Percentiles rank a stretch among this genome's conserved stretches.
These are phyloP conservation scores for Eupleurogrammus muticus DNA, from an alignment of 2,797 vertebrate species.

Conservation along the genomic window DNA sequence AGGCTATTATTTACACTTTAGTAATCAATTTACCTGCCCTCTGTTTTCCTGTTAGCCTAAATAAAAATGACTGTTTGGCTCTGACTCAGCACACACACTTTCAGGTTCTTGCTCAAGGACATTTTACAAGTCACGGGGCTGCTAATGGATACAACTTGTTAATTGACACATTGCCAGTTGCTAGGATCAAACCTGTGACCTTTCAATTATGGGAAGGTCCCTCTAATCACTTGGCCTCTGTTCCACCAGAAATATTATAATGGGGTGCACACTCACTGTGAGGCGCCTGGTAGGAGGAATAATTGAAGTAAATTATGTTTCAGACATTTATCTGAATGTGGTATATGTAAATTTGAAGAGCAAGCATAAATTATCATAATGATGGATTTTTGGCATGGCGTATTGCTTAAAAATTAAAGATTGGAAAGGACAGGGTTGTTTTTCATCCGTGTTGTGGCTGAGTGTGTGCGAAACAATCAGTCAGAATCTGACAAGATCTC, in stretches of 20 bases:
- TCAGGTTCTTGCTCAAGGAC: slow-evolving; percentile 46
- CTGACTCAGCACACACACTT: slow-evolving; percentile 37
- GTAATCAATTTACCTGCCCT: slow-evolving; percentile 28
- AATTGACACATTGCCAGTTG: slow-evolving; percentile 58
- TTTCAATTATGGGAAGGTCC: slow-evolving; percentile 63
- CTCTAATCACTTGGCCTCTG: slow-evolving; percentile 47
- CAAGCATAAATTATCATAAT: slow-evolving; percentile 37
- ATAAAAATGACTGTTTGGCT: slow-evolving; percentile 52
- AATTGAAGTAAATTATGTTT: slow-evolving; percentile 35
- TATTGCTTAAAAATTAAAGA: slow-evolving; percentile 42
- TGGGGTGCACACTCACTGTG: neutral
- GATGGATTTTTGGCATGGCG: slow-evolving; percentile 40
- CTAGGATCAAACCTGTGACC: slow-evolving; percentile 65
- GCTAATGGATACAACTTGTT: slow-evolving; percentile 68
- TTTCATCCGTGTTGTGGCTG: slow-evolving; percentile 16
- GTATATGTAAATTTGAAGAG: slow-evolving; percentile 26
- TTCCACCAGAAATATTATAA: slow-evolving; percentile 22
- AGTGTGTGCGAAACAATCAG: slow-evolving; percentile 38
- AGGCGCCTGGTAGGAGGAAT: neutral
- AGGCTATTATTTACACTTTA: slow-evolving; percentile 20
- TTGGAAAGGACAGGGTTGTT: slow-evolving; percentile 30
- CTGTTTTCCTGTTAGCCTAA: slow-evolving; percentile 9
- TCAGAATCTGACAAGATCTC: slow-evolving; percentile 56
- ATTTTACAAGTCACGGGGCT: slow-evolving; percentile 54
- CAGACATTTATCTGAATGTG: slow-evolving; percentile 29